Evolutionary conservation across 2,888 invertebrate genomes (phyloP).

Genomic region (Cosmopolites sordidus): DNA sequence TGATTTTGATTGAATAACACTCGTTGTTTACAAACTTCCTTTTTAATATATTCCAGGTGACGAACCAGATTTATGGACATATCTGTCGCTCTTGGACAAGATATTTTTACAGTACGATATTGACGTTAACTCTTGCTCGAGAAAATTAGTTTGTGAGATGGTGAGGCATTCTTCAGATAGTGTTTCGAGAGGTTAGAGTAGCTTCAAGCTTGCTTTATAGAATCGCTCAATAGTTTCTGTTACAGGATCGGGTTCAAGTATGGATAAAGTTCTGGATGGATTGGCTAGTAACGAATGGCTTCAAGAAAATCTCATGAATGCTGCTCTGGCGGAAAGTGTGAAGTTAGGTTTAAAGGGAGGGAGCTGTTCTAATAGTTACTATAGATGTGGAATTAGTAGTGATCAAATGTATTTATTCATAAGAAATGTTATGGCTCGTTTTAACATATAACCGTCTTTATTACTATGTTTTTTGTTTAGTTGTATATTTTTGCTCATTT

Average conservation of each 20-base stretch:
- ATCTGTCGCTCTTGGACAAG: constrained; percentile 52
- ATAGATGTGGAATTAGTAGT: constrained; percentile 30
- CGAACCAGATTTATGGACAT: constrained; percentile 21
- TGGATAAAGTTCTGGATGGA: constrained; percentile 52
- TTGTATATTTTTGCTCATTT: background rate
- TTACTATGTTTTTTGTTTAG: background rate
- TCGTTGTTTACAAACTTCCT: background rate
- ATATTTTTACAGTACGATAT: constrained; percentile 55
- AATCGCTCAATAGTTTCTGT: background rate
- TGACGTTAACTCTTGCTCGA: constrained; percentile 59
- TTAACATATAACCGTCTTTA: background rate
- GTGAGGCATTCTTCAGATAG: constrained; percentile 47
- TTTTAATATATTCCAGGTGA: constrained; percentile 24
- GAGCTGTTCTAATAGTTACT: constrained; percentile 30
- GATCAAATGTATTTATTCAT: constrained; percentile 7
- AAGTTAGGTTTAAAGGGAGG: constrained; percentile 44
- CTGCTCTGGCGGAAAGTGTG: constrained; percentile 54
- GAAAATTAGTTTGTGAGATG: constrained; percentile 56
- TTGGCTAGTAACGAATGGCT: constrained; percentile 49
- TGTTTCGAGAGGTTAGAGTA: constrained; percentile 33
- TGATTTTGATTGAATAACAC: background rate
- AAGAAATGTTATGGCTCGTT: constrained; percentile 7
- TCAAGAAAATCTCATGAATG: constrained; percentile 48
- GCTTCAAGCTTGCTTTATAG: too few species aligned
- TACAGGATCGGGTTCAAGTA: constrained; percentile 41